Conservation (phyloP, 1,140 invertebrate species). For the Globodera rostochiensis region DNA sequence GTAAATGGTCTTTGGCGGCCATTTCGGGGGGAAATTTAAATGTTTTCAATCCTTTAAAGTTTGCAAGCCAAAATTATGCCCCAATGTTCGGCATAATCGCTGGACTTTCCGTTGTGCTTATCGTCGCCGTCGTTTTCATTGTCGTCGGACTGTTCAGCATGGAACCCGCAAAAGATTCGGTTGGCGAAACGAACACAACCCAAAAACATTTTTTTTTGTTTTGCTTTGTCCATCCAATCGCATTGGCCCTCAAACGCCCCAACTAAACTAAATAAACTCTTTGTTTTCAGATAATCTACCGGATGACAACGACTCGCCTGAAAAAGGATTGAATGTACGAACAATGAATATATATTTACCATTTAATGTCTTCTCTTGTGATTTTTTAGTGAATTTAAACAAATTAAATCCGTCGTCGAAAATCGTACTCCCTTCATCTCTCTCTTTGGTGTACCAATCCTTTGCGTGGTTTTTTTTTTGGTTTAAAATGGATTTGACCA, state of each 20-base stretch:
- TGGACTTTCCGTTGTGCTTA: slow-evolving; percentile 55
- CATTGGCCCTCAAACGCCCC: no score
- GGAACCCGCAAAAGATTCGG: slow-evolving; percentile 63
- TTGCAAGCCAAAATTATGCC: slow-evolving; percentile 55
- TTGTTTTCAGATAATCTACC: slow-evolving; percentile 49
- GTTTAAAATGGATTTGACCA: no score
- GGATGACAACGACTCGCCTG: slow-evolving; percentile 64
- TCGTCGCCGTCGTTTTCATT: slow-evolving; percentile 58
- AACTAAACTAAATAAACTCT: background rate
- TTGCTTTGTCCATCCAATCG: no score
- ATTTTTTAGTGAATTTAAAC: no score
- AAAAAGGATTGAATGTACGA: slow-evolving; percentile 56
- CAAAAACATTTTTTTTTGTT: no score
- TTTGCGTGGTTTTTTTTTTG: no score
- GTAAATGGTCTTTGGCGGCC: background rate
- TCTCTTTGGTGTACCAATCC: no score
- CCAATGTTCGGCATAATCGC: slow-evolving; percentile 64
- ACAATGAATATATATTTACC: no score
- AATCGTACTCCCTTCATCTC: no score
- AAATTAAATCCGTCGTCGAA: no score
- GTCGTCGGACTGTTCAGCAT: slow-evolving; percentile 61
- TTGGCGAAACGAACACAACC: slow-evolving; percentile 17
- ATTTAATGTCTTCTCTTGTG: no score
- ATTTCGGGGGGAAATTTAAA: background rate
- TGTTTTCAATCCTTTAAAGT: slow-evolving; percentile 32